A percentile compares a stretch with the other conserved stretches of the same genome.
Conservation (phyloP, 2,888 invertebrate genomes). For the Tiliacea aurago region DNA sequence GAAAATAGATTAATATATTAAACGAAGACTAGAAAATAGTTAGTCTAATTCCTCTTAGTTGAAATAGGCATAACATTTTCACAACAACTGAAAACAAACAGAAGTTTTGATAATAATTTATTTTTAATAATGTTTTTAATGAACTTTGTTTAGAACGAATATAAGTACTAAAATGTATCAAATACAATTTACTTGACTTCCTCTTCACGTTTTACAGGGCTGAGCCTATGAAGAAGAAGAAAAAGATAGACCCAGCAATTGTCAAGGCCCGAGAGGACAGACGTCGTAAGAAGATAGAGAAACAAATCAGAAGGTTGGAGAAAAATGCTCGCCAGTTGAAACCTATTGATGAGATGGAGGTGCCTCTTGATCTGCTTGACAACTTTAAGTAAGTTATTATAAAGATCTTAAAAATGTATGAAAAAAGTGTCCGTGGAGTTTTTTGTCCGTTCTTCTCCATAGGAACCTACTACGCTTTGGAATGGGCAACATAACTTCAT, state of each 20-base stretch:
- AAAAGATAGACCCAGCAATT: conserved; percentile 95
- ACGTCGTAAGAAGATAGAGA: conserved; percentile 95
- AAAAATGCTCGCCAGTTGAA: conserved; percentile 96
- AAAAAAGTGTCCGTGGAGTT: no score
- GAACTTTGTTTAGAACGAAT: neutral
- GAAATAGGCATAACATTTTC: neutral
- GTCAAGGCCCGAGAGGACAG: conserved; percentile 95
- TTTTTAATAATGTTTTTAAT: neutral
- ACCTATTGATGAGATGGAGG: conserved; percentile 96
- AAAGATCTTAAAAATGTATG: neutral
- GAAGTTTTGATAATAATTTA: neutral
- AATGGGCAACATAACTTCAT: no score
- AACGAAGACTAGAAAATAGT: neutral
- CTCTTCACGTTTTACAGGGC: conserved; percentile 89
- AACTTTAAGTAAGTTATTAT: conserved; percentile 87
- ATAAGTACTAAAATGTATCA: neutral
- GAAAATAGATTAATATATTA: neutral
- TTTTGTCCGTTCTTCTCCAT: no score
- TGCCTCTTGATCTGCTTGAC: conserved; percentile 92
- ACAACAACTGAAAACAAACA: neutral
- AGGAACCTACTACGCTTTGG: no score
- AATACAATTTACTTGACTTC: neutral
- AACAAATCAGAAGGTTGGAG: conserved; percentile 95
- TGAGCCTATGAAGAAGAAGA: conserved; percentile 97
- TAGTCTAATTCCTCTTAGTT: neutral